Evolutionary conservation across 2,113 vertebrate species (phyloP).

Genomic region (Erythrolamprus reginae): DNA sequence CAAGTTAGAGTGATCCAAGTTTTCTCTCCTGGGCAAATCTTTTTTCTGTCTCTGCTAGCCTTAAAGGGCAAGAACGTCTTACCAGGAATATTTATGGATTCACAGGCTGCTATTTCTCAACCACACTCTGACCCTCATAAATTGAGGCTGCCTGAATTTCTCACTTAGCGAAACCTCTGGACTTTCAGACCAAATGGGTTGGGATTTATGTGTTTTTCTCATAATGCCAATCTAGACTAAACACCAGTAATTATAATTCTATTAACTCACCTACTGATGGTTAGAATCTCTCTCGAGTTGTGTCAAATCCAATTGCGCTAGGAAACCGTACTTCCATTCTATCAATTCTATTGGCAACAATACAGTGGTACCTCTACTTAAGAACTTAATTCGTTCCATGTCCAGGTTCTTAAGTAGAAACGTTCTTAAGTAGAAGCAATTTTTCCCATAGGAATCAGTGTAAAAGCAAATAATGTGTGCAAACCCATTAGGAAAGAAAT

Average conservation of each 20-base stretch:
- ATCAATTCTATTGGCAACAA: not conserved
- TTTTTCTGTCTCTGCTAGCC: not conserved
- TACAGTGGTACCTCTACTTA: no score
- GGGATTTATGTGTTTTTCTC: conserved; percentile 36
- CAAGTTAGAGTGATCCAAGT: conserved; percentile 2
- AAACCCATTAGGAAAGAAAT: no score
- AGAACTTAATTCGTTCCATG: no score
- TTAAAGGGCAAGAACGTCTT: conserved; percentile 24
- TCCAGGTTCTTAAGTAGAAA: no score
- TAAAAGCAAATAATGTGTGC: no score
- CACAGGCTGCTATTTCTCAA: conserved; percentile 43
- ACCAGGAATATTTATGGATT: conserved; percentile 42
- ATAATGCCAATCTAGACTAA: conserved; percentile 51
- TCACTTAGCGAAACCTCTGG: conserved; percentile 40
- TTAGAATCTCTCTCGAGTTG: conserved; percentile 6
- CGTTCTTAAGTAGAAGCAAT: no score
- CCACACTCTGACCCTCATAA: conserved; percentile 37
- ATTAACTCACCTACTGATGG: conserved; percentile 50
- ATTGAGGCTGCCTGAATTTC: conserved; percentile 46
- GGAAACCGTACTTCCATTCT: not conserved
- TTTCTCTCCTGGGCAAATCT: conserved; percentile 24
- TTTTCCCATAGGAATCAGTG: no score
- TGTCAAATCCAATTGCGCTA: not conserved
- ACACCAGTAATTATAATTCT: conserved; percentile 36
- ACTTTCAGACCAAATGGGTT: conserved; percentile 43